Evolutionary conservation across 2,888 invertebrate genomes (phyloP).

Genomic region (Onchidella celtica): DNA sequence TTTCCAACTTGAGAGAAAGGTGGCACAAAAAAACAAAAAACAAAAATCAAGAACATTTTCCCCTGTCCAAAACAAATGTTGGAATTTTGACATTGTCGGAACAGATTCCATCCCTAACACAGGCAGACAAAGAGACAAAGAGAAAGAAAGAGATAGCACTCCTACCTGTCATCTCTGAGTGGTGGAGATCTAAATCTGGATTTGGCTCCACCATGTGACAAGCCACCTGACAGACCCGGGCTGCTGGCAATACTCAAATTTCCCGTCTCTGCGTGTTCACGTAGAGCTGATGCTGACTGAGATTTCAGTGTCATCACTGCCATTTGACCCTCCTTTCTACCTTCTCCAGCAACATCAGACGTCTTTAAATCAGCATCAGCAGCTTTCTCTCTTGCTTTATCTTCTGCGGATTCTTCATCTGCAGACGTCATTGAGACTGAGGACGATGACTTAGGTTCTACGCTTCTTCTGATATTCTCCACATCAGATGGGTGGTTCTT

Average conservation of each 20-base stretch:
- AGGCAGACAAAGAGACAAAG: background rate
- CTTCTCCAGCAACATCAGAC: background rate
- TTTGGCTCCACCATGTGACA: background rate
- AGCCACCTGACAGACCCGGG: constrained; percentile 23
- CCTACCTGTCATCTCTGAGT: constrained; percentile 39
- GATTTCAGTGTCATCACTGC: constrained; percentile 36
- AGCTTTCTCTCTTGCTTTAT: too few relatives aligned
- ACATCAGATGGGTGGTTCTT: constrained; percentile 63
- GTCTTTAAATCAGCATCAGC: background rate
- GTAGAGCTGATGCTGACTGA: constrained; percentile 13
- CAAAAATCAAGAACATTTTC: too few relatives aligned
- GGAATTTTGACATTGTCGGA: too few relatives aligned
- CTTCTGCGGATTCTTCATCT: too few relatives aligned
- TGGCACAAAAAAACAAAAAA: too few relatives aligned
- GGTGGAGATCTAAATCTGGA: constrained; percentile 33
- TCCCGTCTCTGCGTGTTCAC: background rate
- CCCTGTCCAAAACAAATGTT: too few relatives aligned
- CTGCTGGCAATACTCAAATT: background rate
- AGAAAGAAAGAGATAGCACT: background rate
- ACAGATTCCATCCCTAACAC: too few relatives aligned
- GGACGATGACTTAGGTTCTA: too few relatives aligned
- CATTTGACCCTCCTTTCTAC: constrained; percentile 27
- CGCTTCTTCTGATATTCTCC: constrained; percentile 58
- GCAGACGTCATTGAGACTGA: too few relatives aligned
- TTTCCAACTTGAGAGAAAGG: too few relatives aligned